Evolutionary conservation across 2,113 vertebrate genomes (phyloP).

Genomic region (Muscicapa adusta): DNA sequence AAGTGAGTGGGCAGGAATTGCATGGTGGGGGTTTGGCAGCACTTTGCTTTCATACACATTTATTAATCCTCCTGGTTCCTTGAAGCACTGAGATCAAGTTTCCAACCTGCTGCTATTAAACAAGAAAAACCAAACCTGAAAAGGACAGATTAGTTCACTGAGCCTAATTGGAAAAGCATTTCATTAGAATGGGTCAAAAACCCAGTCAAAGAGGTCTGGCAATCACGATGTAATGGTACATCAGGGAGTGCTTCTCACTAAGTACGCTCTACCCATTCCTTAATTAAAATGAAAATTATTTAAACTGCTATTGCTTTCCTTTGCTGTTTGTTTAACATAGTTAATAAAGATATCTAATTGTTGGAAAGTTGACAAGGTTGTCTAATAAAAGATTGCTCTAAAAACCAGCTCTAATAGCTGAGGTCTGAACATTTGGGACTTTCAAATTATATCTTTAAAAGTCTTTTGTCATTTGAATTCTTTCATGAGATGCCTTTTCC

Average conservation of each 20-base stretch:
- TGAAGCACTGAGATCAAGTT: conserved; percentile 39
- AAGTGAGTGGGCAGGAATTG: conserved; percentile 54
- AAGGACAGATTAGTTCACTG: conserved; percentile 60
- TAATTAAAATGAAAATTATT: conserved; percentile 72
- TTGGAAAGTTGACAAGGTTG: background rate
- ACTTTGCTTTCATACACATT: background rate
- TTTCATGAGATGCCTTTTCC: background rate
- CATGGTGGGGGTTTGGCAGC: conserved; percentile 23
- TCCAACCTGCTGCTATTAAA: conserved; percentile 53
- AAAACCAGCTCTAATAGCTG: background rate
- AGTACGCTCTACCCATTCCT: conserved; percentile 26
- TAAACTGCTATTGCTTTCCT: conserved; percentile 49
- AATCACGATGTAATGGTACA: conserved; percentile 38
- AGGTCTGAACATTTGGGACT: background rate
- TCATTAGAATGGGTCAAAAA: conserved; percentile 69
- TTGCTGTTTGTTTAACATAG: conserved; percentile 16
- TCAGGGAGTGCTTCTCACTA: conserved; percentile 65
- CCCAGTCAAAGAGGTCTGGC: conserved; percentile 53
- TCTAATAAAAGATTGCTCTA: background rate
- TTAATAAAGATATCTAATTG: conserved; percentile 34
- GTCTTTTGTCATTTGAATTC: background rate
- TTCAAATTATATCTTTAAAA: background rate
- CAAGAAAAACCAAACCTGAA: conserved; percentile 39
- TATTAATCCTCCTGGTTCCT: conserved; percentile 62
- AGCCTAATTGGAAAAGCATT: conserved; percentile 68